Conservation (phyloP, 2,113 vertebrate genomes). For the Pelecanus crispus region DNA sequence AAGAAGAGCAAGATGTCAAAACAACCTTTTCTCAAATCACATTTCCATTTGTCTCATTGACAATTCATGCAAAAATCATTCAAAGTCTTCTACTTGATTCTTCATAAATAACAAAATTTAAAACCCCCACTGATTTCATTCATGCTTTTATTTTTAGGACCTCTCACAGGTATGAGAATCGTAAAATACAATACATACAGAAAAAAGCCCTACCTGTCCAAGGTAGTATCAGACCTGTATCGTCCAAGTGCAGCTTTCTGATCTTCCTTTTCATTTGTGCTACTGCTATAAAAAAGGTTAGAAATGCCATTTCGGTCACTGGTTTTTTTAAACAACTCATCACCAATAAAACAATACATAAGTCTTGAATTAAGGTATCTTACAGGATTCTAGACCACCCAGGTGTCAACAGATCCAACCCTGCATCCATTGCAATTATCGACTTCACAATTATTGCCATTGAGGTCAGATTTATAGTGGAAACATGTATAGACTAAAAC, state of each 20-base stretch:
- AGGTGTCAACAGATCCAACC: background rate
- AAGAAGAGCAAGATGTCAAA: background rate
- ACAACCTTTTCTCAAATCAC: background rate
- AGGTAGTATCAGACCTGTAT: slow-evolving; percentile 72
- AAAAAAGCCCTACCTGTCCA: slow-evolving; percentile 71
- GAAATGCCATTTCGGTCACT: background rate
- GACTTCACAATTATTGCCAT: background rate
- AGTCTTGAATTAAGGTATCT: background rate
- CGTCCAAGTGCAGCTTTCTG: slow-evolving; percentile 63
- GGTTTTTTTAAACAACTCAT: background rate
- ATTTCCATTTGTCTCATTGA: background rate
- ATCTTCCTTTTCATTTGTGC: slow-evolving; percentile 51
- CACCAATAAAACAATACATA: background rate
- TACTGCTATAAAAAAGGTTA: slow-evolving; percentile 29
- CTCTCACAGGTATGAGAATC: background rate
- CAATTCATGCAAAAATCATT: background rate
- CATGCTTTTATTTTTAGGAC: background rate
- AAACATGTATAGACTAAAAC: background rate
- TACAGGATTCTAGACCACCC: background rate
- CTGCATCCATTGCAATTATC: background rate
- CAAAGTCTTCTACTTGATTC: background rate
- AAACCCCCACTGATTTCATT: background rate
- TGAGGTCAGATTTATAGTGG: background rate
- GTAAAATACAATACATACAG: background rate
- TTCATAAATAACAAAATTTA: background rate